Evolutionary conservation across 1,140 invertebrate species (phyloP).

Genomic region (Panonychus citri): DNA sequence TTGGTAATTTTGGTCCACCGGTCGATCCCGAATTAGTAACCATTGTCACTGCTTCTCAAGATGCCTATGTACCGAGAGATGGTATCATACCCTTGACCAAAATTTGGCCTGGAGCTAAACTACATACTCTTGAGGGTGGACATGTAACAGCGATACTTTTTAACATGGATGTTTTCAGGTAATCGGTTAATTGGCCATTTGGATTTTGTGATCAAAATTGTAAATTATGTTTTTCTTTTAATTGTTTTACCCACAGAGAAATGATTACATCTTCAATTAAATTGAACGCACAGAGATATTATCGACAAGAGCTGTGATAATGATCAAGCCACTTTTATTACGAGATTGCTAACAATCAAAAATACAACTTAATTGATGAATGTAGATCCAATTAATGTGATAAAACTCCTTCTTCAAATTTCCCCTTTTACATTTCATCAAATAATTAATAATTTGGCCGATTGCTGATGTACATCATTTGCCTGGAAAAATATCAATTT

Average conservation of each 20-base stretch:
- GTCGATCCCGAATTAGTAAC: conserved; percentile 19
- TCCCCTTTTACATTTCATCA: too few relatives aligned
- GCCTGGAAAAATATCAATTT: too few relatives aligned
- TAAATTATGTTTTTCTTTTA: background rate
- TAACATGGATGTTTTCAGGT: conserved; percentile 66
- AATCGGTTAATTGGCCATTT: conserved; percentile 13
- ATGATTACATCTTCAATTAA: conserved; percentile 5
- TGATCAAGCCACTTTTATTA: too few relatives aligned
- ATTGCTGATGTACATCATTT: too few relatives aligned
- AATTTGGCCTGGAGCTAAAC: conserved; percentile 72
- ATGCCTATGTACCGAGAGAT: conserved; percentile 74
- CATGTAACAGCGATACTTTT: conserved; percentile 73
- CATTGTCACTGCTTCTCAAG: conserved; percentile 31
- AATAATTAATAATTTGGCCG: too few relatives aligned
- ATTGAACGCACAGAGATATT: conserved; percentile 6
- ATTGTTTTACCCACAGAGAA: conserved; percentile 3
- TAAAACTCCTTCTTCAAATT: too few relatives aligned
- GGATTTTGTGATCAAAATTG: conserved; percentile 1
- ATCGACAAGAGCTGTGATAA: background rate
- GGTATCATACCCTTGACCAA: conserved; percentile 52
- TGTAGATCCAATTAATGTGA: too few relatives aligned
- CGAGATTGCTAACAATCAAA: too few relatives aligned
- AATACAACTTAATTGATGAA: too few relatives aligned
- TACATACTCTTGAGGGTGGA: conserved; percentile 63
- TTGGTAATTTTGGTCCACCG: conserved; percentile 59